A percentile compares a stretch with the other conserved stretches of the same genome.
These are phyloP conservation scores for Drosophila maculinotata DNA, from an alignment of 2,888 invertebrate genomes.

Conservation along the genomic window DNA sequence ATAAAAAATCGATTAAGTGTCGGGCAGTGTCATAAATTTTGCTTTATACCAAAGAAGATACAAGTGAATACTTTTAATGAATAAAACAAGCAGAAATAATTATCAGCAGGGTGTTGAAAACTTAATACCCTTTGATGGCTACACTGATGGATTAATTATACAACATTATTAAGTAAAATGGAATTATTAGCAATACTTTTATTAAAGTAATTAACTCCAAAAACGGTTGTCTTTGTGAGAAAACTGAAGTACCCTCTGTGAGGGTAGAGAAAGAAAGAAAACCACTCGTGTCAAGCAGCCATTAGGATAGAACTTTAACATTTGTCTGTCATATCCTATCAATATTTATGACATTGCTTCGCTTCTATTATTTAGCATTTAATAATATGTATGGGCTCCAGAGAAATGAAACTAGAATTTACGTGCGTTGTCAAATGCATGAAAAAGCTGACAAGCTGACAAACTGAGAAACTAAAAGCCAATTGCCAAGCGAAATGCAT, in stretches of 20 bases:
- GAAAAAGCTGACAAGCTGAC: not conserved
- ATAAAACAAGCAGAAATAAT: conserved; percentile 11
- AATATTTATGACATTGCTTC: conserved; percentile 61
- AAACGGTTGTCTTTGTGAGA: no score
- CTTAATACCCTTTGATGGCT: conserved; percentile 23
- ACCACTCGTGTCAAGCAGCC: conserved; percentile 56
- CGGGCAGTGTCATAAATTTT: conserved; percentile 60
- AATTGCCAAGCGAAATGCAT: conserved; percentile 53
- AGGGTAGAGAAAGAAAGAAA: not conserved
- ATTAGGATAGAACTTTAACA: conserved; percentile 45
- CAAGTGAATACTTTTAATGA: conserved; percentile 38
- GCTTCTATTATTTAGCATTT: conserved; percentile 54
- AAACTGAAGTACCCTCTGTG: not conserved
- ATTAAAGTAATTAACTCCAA: no score
- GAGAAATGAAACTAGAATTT: conserved; percentile 59
- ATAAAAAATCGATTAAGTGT: conserved; percentile 75
- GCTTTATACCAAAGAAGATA: conserved; percentile 26
- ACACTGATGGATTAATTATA: no score
- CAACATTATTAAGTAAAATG: no score
- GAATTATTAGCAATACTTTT: no score
- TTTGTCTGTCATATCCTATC: conserved; percentile 27
- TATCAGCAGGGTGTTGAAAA: not conserved
- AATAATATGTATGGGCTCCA: conserved; percentile 28
- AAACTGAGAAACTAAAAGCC: conserved; percentile 21
- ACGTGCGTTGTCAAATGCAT: conserved; percentile 28